phyloP scores from a whole-genome alignment of 2,888 invertebrate genomes.

The Dioctria rufipes region DNA sequence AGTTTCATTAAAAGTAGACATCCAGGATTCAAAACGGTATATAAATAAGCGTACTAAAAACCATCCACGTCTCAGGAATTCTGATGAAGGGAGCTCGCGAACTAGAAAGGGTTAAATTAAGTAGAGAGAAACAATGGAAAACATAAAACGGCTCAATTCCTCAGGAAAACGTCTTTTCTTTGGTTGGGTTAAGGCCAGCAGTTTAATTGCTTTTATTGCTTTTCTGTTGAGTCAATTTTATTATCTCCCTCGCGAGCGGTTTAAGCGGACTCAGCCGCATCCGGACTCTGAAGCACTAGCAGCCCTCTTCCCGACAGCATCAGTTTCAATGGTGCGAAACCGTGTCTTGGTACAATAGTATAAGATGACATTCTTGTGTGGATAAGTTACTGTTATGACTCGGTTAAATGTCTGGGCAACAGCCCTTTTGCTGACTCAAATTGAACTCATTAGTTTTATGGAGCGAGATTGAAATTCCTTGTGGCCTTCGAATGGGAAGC shows the following conservation, averaged over 20 bases:
- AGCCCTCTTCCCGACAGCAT: neutral
- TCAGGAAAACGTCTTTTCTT: constrained; percentile 52
- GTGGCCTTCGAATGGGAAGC: constrained; percentile 2
- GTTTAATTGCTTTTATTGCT: constrained; percentile 59
- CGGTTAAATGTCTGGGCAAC: constrained; percentile 38
- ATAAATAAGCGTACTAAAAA: constrained; percentile 56
- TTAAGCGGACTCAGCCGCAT: neutral
- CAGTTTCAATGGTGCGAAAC: constrained; percentile 50
- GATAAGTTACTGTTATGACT: constrained; percentile 57
- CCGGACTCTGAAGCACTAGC: neutral
- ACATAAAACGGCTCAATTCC: constrained; percentile 56
- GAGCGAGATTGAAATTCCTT: constrained; percentile 36
- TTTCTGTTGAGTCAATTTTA: constrained; percentile 58
- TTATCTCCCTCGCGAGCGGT: constrained; percentile 37
- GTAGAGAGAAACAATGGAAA: constrained; percentile 49
- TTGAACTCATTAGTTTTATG: constrained; percentile 57
- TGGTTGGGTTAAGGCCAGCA: constrained; percentile 56
- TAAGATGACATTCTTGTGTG: constrained; percentile 54
- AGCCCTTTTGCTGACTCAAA: constrained; percentile 53
- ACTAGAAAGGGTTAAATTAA: constrained; percentile 48
- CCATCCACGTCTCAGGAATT: constrained; percentile 38
- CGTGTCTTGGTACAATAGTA: constrained; percentile 11
- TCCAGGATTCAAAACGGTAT: constrained; percentile 54
- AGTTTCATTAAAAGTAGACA: constrained; percentile 53
- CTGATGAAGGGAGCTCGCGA: neutral